Base-by-base conservation (phyloP, 2,797 vertebrate species). In the Scarus forsteni region DNA sequence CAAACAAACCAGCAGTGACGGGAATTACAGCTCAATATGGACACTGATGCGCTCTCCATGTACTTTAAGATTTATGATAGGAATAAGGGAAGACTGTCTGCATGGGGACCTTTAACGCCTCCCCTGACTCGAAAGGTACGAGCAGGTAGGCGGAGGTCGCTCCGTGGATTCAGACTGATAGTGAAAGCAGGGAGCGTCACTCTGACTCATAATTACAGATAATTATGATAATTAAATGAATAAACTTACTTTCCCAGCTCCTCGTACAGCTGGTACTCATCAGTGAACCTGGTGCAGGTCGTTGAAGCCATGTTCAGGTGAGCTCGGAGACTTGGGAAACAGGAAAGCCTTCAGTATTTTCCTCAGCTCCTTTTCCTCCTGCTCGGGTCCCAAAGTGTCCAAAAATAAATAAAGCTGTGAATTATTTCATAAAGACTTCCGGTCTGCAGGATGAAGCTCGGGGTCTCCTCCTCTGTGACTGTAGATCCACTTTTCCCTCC, bases 201-300 rank as follows among this genome's bases (percentile, higher is more conserved):
- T 8, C 34, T 10, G 1, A 54, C 19, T 3, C 3, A 27, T 3
- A 3, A 8, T 54, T 15, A 2, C 0, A 0, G 7, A 3, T 46
- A 10, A 38, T 13, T 19, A 1, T 9, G 3, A 8, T 0, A 0
- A 4, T 35, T 18, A 8, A 7, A 0, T 1, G 8, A 0, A 3
- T n/a, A 0, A 7, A 91, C 97, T 96, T 94, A 99, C 97, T 99
- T 99, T 10, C 97, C 97, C 71, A 98, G 96, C 94, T 99, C 97
- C 89, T 99, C 97, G 92, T 97, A 98, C 40, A 99, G 96, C 95
- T 98, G 97, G 73, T 97, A 97, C 85, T 99, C 97, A 71, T 98
- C 97, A 10, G 97, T 98, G 78, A 99, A 99, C 77, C 97, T 92
- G 90, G 97, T 99, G 90, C 97, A 98, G 93, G 97, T 94, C 9